Base-by-base conservation (phyloP, 2,113 vertebrate genomes). In the Neotragus moschatus region DNA sequence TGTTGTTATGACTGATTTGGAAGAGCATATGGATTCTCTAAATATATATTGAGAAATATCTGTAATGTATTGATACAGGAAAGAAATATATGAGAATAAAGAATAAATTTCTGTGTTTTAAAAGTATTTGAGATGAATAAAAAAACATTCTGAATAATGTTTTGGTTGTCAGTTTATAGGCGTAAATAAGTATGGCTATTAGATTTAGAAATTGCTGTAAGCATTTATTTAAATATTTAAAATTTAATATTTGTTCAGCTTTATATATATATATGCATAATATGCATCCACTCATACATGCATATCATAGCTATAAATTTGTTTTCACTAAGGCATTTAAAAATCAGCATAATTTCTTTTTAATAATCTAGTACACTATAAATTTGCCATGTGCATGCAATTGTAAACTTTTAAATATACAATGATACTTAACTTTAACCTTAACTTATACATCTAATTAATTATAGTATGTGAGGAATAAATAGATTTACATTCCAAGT, bases 401-500 rank as follows among this genome's bases (percentile, higher is more conserved):
- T 70, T 97, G 19, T 97, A 30, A 97, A 55, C 28, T 98, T 98
- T 97, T 92, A 97, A 95, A 87, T 90, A 60, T 81, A 63, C 25
- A 23, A 12, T 92, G 90, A 28, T 98, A 97, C 28, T 87, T 98
- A 23, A 17, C 73, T 98, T 96, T 98, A 97, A 98, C 60, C 95
- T 98, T 98, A 93, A 94, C 63, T 96, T 97, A 91, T n/a, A 96
- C 94, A 95, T 95, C 70, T 96, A 98, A 98, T 98, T 97, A 98
- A 97, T 98, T 98, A 81, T 86, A 66, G 6, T 88, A 81, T 93
- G 45, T 60, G 90, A 60, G n/a, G 96, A 98, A 98, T 98, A 98
- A 98, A 98, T 98, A 97, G n/a, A 77, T 94, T 98, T 90, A 61
- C 90, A 96, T 98, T 98, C 95, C 91, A 98, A 97, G 84, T 97